Conservation (phyloP, 2,797 vertebrate genomes). For the Eulemur rubriventer region DNA sequence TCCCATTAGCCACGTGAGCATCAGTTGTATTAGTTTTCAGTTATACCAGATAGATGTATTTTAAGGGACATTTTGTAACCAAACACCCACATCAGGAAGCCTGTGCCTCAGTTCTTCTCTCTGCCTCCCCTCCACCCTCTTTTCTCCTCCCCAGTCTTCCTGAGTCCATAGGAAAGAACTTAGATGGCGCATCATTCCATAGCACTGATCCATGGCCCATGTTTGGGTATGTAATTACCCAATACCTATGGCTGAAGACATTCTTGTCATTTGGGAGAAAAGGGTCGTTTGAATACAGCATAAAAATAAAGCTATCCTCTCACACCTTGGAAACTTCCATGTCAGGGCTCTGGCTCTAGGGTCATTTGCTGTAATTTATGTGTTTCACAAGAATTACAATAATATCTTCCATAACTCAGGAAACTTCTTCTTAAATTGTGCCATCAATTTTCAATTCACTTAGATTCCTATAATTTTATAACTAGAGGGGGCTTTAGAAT, state of each 20-base stretch:
- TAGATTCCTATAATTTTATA: conserved; percentile 72
- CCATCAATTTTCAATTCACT: conserved; percentile 70
- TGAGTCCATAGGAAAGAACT: background rate
- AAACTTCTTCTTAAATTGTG: conserved; percentile 58
- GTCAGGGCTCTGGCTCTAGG: background rate
- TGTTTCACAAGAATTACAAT: conserved; percentile 59
- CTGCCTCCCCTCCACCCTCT: background rate
- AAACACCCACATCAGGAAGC: background rate
- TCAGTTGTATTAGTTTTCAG: background rate
- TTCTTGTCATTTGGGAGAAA: background rate
- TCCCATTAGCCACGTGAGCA: background rate
- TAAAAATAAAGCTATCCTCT: conserved; percentile 34
- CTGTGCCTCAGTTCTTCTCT: background rate
- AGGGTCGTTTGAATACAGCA: background rate
- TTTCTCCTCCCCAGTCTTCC: background rate
- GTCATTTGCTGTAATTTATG: conserved; percentile 62
- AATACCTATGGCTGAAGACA: background rate
- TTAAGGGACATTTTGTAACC: background rate
- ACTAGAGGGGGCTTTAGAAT: conserved; percentile 58
- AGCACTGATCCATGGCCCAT: background rate
- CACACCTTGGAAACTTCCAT: background rate
- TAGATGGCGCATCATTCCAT: background rate
- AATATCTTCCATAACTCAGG: conserved; percentile 54
- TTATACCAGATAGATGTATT: background rate
- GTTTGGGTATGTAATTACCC: background rate